phyloP scores from a whole-genome alignment of 2,113 vertebrate genomes.

The Turnix velox region DNA sequence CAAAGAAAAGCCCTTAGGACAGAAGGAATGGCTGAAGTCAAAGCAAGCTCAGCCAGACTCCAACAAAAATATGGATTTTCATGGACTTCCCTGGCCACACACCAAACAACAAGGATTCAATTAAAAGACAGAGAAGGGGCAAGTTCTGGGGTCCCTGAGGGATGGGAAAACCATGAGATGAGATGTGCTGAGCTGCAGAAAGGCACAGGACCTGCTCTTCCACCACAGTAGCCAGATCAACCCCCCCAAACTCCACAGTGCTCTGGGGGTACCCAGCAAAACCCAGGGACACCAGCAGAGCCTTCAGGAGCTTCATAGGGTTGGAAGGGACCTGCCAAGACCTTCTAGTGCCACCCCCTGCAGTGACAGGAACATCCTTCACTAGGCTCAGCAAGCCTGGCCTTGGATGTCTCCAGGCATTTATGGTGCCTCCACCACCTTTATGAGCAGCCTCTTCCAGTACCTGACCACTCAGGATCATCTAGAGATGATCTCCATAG shows the following conservation, averaged over 20 bases:
- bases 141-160: fast-evolving
- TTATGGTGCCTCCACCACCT: no score
- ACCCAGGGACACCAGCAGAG: not conserved
- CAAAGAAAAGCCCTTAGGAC: fast-evolving
- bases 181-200: not conserved
- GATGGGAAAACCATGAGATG: no score
- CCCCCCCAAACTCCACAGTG: not conserved
- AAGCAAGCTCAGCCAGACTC: not conserved
- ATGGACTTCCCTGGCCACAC: fast-evolving
- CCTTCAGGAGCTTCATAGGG: no score
- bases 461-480: no score
- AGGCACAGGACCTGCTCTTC: not conserved
- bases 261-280: not conserved
- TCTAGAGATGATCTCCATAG: no score
- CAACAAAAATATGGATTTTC: fast-evolving
- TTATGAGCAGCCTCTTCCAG: no score
- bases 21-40: not conserved
- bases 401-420: no score
- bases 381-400: no score
- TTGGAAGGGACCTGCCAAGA: no score
- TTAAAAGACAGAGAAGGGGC: not conserved
- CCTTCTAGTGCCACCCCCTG: no score
- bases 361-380: no score
- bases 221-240: not conserved
- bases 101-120: fast-evolving